Percentiles rank a stretch among this genome's conserved stretches.
phyloP scores from a whole-genome alignment of 2,888 invertebrate genomes.

The Nectonema munidae region DNA sequence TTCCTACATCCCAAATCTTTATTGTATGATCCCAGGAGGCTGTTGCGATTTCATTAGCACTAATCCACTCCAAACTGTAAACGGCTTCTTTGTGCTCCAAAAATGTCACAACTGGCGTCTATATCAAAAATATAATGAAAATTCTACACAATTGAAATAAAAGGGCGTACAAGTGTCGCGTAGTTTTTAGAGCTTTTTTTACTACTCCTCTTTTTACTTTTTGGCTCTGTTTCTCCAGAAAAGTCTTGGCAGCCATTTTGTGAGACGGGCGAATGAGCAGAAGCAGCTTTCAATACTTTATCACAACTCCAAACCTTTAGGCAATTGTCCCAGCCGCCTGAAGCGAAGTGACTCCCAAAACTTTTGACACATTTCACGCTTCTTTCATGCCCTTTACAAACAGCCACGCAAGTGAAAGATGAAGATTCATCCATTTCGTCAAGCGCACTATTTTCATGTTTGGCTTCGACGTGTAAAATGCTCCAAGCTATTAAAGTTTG shows the following conservation, averaged over 20 bases:
- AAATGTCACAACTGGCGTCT: conserved; percentile 40
- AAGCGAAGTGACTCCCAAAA: conserved; percentile 22
- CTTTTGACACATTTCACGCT: conserved; percentile 49
- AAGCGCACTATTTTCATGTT: conserved; percentile 19
- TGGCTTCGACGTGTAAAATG: no score
- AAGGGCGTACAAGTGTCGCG: conserved; percentile 18
- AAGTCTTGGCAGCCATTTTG: no score
- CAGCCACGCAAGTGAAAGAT: conserved; percentile 42
- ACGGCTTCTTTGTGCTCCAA: conserved; percentile 70
- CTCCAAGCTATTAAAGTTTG: conserved; percentile 23
- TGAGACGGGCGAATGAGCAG: no score
- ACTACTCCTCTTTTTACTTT: conserved; percentile 16
- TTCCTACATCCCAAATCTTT: conserved; percentile 66
- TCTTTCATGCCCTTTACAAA: conserved; percentile 60
- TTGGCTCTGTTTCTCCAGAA: no score
- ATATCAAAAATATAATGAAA: neutral
- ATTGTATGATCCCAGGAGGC: conserved; percentile 81
- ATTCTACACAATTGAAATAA: conserved; percentile 1
- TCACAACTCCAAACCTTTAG: conserved; percentile 25
- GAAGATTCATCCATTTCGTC: conserved; percentile 28
- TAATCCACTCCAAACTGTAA: conserved; percentile 42
- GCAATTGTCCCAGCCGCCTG: conserved; percentile 26
- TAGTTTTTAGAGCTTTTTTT: conserved; percentile 17
- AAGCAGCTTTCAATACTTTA: neutral
- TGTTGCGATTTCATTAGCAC: conserved; percentile 40